Evolutionary conservation across 1,140 invertebrate genomes (phyloP), one percentile per base, ranked within the genome.

Genomic region (Apocrypta bakeri): DNA sequence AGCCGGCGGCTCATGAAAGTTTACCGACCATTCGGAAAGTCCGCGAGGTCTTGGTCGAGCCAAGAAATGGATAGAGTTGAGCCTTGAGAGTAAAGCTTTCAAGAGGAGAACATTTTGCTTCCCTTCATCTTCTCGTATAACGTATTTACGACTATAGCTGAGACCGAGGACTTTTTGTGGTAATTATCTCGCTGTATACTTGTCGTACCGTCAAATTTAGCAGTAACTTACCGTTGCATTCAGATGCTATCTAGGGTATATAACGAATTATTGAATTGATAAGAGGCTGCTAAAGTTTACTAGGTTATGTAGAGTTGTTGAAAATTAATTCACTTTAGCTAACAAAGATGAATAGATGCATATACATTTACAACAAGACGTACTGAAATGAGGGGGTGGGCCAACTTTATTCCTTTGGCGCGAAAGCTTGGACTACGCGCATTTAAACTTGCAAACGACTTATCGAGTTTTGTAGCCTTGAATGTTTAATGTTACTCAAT

Each of bases 21-120:
- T 83, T 83, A 79, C 75, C 25, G 74, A 73, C 81, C 75, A 83
- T 83, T 83, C 40, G 75, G 21, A 83, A 73, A 83, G 81, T 83
- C 68, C 75, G 27, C 63, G 76, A 78, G 69, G 64, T 71, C 81
- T 37, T 25, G 42, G 63, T 48, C 7, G 33, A 17, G 4, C 27
- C 8, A 4, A 73, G 27, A 64, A 78, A 83, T 31, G 61, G 69
- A 73, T 64, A 83, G 48, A 64, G 11, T 48, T 42, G 25, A 69
- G 17, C 9, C 56, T 63, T 24, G 29, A 40, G 74, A 29, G 25
- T 37, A 24, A 79, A 74, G 82, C 76, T 79, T 83, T 83, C 63
- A 79, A 71, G 61, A 33, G 17, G 63, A 37, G 33, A 33, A 73
- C 81, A 74, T 79, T 83, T 79, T 64, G 33, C 29, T 21, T 42